Evolutionary conservation across 2,797 vertebrate species (phyloP).

Genomic region (Cynopterus sphinx): DNA sequence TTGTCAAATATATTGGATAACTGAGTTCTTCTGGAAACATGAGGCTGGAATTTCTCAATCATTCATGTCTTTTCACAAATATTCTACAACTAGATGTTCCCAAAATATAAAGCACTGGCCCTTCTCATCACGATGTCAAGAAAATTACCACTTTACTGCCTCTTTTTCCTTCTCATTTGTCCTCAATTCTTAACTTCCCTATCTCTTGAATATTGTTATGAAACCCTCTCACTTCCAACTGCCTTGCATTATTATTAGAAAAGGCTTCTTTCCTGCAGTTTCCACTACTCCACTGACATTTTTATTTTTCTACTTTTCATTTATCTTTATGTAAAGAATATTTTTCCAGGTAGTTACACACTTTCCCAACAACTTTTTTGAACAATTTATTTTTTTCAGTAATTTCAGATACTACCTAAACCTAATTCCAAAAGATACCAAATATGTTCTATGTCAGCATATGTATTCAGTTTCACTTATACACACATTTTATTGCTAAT

Average conservation of each 20-base stretch:
- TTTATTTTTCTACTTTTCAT: background rate
- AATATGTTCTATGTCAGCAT: background rate
- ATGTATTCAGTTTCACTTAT: background rate
- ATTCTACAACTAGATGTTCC: background rate
- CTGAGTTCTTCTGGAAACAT: background rate
- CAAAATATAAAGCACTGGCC: background rate
- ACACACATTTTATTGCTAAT: background rate
- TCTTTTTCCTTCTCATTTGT: background rate
- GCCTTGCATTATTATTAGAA: background rate
- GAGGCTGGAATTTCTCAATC: background rate
- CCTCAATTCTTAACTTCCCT: background rate
- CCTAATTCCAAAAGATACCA: background rate
- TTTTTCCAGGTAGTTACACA: background rate
- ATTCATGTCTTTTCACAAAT: background rate
- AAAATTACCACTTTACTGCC: background rate
- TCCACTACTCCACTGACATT: background rate
- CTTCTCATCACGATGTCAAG: background rate
- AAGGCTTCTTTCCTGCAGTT: background rate
- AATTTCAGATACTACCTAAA: background rate
- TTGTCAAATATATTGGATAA: background rate
- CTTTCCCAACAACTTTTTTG: background rate
- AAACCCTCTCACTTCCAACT: background rate
- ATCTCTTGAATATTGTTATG: background rate
- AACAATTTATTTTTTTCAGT: background rate
- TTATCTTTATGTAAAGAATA: background rate